phyloP scores from a whole-genome alignment of 2,797 vertebrate genomes.

The Sebastes nivosus region DNA sequence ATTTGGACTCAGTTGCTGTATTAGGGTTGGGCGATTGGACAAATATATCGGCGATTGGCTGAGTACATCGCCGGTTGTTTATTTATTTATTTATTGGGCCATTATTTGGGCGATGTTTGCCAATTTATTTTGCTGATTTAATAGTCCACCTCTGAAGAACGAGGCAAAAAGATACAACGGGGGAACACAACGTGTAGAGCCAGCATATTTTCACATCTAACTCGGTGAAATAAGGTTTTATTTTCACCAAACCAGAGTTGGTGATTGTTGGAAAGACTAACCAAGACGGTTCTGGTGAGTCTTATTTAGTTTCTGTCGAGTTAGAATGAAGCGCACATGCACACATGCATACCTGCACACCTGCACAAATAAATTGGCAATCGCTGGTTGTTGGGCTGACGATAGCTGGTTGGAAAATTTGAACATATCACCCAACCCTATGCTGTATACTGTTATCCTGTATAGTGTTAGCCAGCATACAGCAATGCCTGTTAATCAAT shows the following conservation, averaged over 20 bases:
- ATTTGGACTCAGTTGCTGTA: background rate
- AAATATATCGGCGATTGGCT: too few species aligned
- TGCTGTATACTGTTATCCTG: background rate
- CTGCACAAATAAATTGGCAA: background rate
- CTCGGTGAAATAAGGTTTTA: background rate
- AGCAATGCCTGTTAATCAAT: background rate
- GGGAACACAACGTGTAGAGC: background rate
- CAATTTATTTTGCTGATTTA: too few species aligned
- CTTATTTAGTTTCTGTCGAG: background rate
- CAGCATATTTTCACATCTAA: background rate
- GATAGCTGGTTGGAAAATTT: fast-evolving
- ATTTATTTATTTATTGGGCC: too few species aligned
- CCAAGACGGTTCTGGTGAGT: background rate
- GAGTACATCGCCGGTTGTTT: too few species aligned
- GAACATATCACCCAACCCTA: background rate
- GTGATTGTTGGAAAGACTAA: background rate
- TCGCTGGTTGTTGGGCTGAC: background rate
- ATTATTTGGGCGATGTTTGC: too few species aligned
- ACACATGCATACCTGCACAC: too few species aligned
- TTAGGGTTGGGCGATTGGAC: background rate
- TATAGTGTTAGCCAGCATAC: background rate
- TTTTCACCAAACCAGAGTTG: background rate
- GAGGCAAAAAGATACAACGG: too few species aligned
- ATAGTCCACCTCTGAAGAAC: background rate
- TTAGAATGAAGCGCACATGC: too few species aligned